Evolutionary conservation across 2,113 vertebrate species (phyloP).

Genomic region (Dasyornis broadbenti): DNA sequence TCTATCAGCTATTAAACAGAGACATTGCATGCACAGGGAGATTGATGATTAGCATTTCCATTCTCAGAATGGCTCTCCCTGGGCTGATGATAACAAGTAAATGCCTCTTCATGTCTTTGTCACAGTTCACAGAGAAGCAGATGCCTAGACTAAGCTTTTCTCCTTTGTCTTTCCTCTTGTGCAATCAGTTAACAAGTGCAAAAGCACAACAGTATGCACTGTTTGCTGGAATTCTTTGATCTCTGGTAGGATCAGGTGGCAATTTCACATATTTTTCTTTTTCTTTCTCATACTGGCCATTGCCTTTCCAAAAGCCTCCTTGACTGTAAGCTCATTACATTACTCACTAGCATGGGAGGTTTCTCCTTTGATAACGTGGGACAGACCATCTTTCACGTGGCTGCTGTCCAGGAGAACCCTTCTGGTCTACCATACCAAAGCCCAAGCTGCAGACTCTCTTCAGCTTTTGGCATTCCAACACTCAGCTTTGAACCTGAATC

Average conservation of each 20-base stretch:
- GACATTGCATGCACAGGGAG: slow-evolving; percentile 81
- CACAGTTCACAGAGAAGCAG: slow-evolving; percentile 76
- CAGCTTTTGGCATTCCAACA: neutral
- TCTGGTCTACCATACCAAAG: neutral
- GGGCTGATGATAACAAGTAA: slow-evolving; percentile 78
- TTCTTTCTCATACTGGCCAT: neutral
- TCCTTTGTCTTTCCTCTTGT: slow-evolving; percentile 79
- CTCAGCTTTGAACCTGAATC: neutral
- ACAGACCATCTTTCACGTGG: neutral
- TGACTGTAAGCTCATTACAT: neutral
- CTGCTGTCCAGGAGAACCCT: neutral
- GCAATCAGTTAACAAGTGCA: slow-evolving; percentile 75
- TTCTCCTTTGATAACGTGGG: neutral
- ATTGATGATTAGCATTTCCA: slow-evolving; percentile 90
- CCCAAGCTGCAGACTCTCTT: neutral
- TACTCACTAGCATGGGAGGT: neutral
- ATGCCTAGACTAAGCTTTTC: slow-evolving; percentile 68
- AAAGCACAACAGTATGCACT: neutral
- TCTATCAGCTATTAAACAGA: slow-evolving; percentile 98
- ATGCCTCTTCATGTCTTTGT: slow-evolving; percentile 62
- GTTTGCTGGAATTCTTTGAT: neutral
- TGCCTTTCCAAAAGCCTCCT: neutral
- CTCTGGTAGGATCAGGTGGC: neutral
- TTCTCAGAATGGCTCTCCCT: slow-evolving; percentile 77
- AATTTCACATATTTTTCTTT: neutral